Base-by-base conservation (phyloP, 2,113 vertebrate species). In the Thamnaconus septentrionalis region DNA sequence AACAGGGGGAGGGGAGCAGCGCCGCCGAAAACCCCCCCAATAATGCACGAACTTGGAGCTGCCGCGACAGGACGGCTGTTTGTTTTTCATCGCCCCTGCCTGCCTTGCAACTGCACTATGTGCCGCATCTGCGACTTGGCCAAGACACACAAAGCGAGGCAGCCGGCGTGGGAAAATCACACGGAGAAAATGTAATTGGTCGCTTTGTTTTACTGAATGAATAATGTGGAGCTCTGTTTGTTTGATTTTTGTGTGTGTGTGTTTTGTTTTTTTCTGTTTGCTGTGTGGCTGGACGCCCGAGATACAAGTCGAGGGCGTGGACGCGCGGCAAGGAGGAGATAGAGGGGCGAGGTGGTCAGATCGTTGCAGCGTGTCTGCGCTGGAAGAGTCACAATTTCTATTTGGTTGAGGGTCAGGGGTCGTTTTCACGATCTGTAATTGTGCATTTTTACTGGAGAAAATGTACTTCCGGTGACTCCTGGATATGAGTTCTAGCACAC, bases 271-370 rank as follows among this genome's bases (percentile, higher is more conserved):
- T 75, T 31, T 48, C 44, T 63, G 51, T 57, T 43, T 66, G 56
- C 46, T 59, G 43, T 41, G 72, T 49, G 60, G 57, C 55, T 60
- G 79, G 75, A 72, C 69, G 70, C 69, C 56, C 64, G 61, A 84
- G 67, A 79, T 61, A 51, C 43, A 59, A 74, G 57, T 59, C 49
- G 66, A 56, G 61, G 60, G 42, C 53, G 44, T 4, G 5, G 56
- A 53, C 70, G 47, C 43, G 55, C 59, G 8, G 58, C 51, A 56
- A 12, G 10, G 44, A 48, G 41, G 49, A 10, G 47, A 31, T 31
- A 31, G 18, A 1, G 18, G 18, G 18, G 18, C 18, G 18, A 31
- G 18, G 18, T 31, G 18, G 18, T 31, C 18, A 31, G 18, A 31
- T 1, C 18, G 18, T 31, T 31, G 18, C 18, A 31, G n/a, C n/a